A percentile compares a stretch with the other conserved stretches of the same genome.
phyloP scores from a whole-genome alignment of 2,888 invertebrate species.

The Amblyjoppa fuscipennis region DNA sequence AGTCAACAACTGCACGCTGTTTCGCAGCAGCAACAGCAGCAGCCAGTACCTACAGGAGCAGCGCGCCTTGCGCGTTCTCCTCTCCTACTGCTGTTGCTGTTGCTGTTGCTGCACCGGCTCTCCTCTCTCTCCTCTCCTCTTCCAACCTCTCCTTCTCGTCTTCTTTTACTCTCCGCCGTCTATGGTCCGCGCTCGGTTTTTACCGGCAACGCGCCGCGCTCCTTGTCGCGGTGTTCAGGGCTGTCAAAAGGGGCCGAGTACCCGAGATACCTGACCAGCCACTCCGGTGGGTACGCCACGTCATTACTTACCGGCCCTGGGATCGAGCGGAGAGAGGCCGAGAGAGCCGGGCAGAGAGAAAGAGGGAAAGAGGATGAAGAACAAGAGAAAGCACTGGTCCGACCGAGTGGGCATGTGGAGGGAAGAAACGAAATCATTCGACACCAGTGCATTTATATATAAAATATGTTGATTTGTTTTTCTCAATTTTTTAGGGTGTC shows the following conservation, averaged over 20 bases:
- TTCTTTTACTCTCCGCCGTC: slow-evolving; percentile 31
- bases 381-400: slow-evolving; percentile 19
- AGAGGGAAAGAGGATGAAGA: not conserved
- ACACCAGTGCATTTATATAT: not conserved
- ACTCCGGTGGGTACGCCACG: slow-evolving; percentile 59
- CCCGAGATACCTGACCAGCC: slow-evolving; percentile 53
- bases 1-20: slow-evolving; percentile 82
- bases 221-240: slow-evolving; percentile 57
- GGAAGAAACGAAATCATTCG: not conserved
- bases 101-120: slow-evolving; percentile 31
- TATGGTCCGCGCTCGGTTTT: slow-evolving; percentile 57
- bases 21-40: slow-evolving; percentile 71
- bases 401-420: slow-evolving; percentile 32
- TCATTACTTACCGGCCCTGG: slow-evolving; percentile 66
- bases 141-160: slow-evolving; percentile 17
- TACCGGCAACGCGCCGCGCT: slow-evolving; percentile 41
- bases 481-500: not conserved
- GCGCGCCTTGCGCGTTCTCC: slow-evolving; percentile 41
- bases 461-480: not conserved
- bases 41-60: slow-evolving; percentile 25
- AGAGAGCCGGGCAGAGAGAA: slow-evolving; percentile 13
- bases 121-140: slow-evolving; percentile 21
- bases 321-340: slow-evolving; percentile 30
- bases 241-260: slow-evolving; percentile 65
- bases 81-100: slow-evolving; percentile 16